Conservation (phyloP, 1,140 invertebrate species). For the Steinernema khuongi region DNA sequence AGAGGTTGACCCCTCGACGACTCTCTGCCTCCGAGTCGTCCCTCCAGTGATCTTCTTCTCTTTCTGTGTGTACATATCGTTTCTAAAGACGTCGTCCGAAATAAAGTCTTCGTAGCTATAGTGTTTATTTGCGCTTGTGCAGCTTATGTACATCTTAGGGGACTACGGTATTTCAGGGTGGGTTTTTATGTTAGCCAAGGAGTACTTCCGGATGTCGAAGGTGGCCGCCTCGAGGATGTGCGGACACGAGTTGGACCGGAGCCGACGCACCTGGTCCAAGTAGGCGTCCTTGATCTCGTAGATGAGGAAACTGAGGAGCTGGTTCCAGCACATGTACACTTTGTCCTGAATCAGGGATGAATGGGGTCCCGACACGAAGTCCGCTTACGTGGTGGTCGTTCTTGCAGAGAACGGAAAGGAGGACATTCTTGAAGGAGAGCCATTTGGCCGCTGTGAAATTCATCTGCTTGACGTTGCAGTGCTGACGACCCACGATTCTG, state of each 20-base stretch:
- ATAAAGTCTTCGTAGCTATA: background rate
- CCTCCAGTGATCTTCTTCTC: conserved; percentile 1
- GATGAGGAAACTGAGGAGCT: conserved; percentile 41
- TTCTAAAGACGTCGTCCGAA: background rate
- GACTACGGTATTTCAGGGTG: background rate
- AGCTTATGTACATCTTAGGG: background rate
- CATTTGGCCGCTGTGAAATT: conserved; percentile 54
- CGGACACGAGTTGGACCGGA: conserved; percentile 48
- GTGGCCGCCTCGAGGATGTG: conserved; percentile 45
- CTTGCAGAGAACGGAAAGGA: conserved; percentile 44
- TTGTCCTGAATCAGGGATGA: conserved; percentile 29
- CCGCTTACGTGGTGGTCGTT: conserved; percentile 43
- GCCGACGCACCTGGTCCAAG: conserved; percentile 50
- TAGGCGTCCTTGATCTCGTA: conserved; percentile 57
- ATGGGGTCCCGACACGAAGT: conserved; percentile 21
- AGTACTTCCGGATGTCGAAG: conserved; percentile 36
- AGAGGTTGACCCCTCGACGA: background rate
- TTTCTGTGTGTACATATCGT: background rate
- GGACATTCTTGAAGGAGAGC: conserved; percentile 52
- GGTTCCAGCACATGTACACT: conserved; percentile 27
- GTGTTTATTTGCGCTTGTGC: background rate
- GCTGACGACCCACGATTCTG: conserved; percentile 55
- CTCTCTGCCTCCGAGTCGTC: background rate
- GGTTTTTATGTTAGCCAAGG: background rate
- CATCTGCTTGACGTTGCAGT: conserved; percentile 51